Conservation (phyloP, 2,888 invertebrate species). For the Scaptomyza flava region DNA sequence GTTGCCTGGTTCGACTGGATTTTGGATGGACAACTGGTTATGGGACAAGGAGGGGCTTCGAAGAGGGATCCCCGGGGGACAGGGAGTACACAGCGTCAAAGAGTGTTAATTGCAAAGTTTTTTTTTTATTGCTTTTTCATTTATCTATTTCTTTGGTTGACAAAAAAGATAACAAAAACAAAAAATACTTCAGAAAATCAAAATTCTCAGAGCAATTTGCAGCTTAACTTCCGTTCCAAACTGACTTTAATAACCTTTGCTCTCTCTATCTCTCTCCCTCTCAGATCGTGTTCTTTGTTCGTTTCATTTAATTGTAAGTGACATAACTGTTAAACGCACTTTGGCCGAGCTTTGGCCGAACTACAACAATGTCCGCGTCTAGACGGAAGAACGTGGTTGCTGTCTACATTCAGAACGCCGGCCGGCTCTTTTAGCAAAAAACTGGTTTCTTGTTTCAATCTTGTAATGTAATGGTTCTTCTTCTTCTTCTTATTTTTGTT, state of each 20-base stretch:
- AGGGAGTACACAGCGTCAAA: constrained; percentile 37
- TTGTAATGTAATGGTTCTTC: constrained; percentile 49
- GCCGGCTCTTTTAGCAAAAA: constrained; percentile 65
- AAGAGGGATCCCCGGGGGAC: background rate
- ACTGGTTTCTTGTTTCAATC: constrained; percentile 62
- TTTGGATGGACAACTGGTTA: constrained; percentile 65
- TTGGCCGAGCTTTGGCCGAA: constrained; percentile 38
- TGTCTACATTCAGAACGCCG: constrained; percentile 62
- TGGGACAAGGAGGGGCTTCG: constrained; percentile 11
- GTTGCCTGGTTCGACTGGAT: constrained; percentile 71
- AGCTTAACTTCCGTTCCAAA: constrained; percentile 55
- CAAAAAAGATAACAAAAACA: background rate
- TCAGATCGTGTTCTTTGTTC: constrained; percentile 31
- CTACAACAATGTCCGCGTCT: constrained; percentile 41
- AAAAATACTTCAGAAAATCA: background rate
- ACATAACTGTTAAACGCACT: constrained; percentile 74
- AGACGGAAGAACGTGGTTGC: constrained; percentile 52
- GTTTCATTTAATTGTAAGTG: constrained; percentile 62
- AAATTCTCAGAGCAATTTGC: constrained; percentile 29
- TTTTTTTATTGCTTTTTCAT: constrained; percentile 62
- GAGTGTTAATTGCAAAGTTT: constrained; percentile 70
- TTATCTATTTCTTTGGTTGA: constrained; percentile 60
- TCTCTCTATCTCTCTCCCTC: constrained; percentile 1
- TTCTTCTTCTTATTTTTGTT: constrained; percentile 30
- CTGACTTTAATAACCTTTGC: constrained; percentile 39